A percentile compares a stretch with the other conserved stretches of the same genome.
Evolutionary conservation across 2,113 vertebrate genomes (phyloP).

Genomic region (Lates calcarifer): DNA sequence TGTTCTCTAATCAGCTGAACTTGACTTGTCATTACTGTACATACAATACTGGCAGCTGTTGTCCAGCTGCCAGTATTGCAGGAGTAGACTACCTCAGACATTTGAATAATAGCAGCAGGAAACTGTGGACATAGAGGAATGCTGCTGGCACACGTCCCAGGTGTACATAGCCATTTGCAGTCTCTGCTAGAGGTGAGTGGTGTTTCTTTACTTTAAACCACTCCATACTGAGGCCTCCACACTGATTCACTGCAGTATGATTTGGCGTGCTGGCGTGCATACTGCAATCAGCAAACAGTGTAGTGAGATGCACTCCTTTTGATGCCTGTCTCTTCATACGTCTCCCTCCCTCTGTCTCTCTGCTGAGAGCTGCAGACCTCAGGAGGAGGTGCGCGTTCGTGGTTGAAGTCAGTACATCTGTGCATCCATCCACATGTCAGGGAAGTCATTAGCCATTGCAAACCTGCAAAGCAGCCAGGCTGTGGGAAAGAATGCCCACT

Average conservation of each 20-base stretch:
- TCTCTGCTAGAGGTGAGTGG: constrained; percentile 58
- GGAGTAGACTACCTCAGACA: background rate
- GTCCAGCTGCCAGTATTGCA: no score
- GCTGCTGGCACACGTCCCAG: constrained; percentile 48
- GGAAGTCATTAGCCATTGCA: constrained; percentile 51
- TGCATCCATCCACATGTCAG: constrained; percentile 44
- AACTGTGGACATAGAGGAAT: constrained; percentile 53
- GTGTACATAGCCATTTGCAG: constrained; percentile 65
- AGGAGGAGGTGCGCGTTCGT: constrained; percentile 14
- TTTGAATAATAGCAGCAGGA: constrained; percentile 66
- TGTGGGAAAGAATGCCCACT: constrained; percentile 22
- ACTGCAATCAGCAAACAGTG: constrained; percentile 61
- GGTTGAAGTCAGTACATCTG: constrained; percentile 31
- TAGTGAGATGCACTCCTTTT: constrained; percentile 48
- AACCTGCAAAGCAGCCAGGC: constrained; percentile 17
- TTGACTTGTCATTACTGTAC: background rate
- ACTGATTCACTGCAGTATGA: constrained; percentile 60
- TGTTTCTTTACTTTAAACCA: constrained; percentile 74
- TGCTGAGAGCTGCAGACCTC: constrained; percentile 41
- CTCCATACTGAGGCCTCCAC: constrained; percentile 54
- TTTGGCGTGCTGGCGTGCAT: constrained; percentile 52
- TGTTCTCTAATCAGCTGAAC: background rate
- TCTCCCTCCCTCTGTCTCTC: constrained; percentile 42
- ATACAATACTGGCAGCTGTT: constrained; percentile 22
- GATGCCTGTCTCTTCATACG: constrained; percentile 56